A percentile compares a stretch with the other conserved stretches of the same genome.
Evolutionary conservation across 2,888 invertebrate species (phyloP).

Genomic region (Lasioglossum pauxillum): DNA sequence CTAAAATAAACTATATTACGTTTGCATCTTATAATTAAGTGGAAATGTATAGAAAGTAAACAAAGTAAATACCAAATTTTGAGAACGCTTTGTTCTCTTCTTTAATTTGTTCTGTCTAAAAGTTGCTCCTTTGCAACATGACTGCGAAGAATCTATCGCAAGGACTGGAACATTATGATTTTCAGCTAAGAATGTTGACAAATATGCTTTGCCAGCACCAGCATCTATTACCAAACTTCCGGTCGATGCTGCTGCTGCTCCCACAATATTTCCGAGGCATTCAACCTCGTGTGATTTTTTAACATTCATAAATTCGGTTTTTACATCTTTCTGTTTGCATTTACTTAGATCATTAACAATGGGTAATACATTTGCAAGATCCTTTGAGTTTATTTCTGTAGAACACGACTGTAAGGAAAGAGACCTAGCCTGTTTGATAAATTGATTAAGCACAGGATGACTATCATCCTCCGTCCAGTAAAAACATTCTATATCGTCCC

Average conservation of each 20-base stretch:
- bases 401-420: constrained; percentile 75
- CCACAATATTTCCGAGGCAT: constrained; percentile 72
- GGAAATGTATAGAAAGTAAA: neutral
- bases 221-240: constrained; percentile 88
- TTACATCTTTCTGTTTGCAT: constrained; percentile 49
- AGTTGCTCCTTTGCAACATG: constrained; percentile 89
- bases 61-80: constrained; percentile 65
- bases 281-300: constrained; percentile 92
- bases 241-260: constrained; percentile 63
- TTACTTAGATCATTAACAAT: neutral
- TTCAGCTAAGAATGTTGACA: constrained; percentile 89
- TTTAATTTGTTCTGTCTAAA: constrained; percentile 80
- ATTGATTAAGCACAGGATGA: constrained; percentile 55
- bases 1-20: constrained; percentile 66
- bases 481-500: constrained; percentile 12
- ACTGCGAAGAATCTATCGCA: constrained; percentile 91
- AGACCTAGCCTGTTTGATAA: constrained; percentile 68
- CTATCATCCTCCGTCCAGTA: constrained; percentile 42
- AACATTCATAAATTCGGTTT: constrained; percentile 89
- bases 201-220: constrained; percentile 95
- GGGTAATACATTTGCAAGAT: constrained; percentile 83
- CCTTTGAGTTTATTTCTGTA: constrained; percentile 57
- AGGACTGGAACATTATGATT: constrained; percentile 90
- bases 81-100: constrained; percentile 46
- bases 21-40: neutral